These are phyloP conservation scores for Falco novaeseelandiae DNA, from an alignment of 2,797 vertebrate species.

Conservation along the genomic window DNA sequence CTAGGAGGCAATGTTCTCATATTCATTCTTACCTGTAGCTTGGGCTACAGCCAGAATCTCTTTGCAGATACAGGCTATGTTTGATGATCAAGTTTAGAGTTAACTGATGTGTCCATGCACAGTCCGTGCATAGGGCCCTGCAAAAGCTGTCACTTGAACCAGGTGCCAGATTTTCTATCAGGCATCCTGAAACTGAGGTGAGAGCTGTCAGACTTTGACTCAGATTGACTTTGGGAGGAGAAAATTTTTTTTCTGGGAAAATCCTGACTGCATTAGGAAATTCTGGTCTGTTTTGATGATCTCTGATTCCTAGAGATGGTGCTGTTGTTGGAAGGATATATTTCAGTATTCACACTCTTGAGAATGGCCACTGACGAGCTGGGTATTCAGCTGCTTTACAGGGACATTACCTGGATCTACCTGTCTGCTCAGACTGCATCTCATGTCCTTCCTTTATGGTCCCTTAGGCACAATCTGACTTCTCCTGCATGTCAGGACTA, in stretches of 20 bases:
- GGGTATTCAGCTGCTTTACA: neutral
- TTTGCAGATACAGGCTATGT: neutral
- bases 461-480: neutral
- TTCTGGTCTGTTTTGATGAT: neutral
- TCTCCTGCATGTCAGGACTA: neutral
- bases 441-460: neutral
- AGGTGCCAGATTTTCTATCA: neutral
- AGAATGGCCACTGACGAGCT: neutral
- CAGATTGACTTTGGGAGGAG: neutral
- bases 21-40: neutral
- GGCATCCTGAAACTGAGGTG: neutral
- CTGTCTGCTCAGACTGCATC: neutral
- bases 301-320: neutral
- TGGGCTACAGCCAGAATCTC: neutral
- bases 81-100: neutral
- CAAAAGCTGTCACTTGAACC: neutral
- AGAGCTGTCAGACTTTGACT: neutral
- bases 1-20: neutral
- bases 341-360: neutral
- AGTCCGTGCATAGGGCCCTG: neutral
- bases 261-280: neutral
- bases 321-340: neutral
- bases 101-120: neutral
- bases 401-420: neutral
- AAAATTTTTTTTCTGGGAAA: neutral